Base-by-base conservation (phyloP, 2,888 invertebrate species). In the Marronus borbonicus region DNA sequence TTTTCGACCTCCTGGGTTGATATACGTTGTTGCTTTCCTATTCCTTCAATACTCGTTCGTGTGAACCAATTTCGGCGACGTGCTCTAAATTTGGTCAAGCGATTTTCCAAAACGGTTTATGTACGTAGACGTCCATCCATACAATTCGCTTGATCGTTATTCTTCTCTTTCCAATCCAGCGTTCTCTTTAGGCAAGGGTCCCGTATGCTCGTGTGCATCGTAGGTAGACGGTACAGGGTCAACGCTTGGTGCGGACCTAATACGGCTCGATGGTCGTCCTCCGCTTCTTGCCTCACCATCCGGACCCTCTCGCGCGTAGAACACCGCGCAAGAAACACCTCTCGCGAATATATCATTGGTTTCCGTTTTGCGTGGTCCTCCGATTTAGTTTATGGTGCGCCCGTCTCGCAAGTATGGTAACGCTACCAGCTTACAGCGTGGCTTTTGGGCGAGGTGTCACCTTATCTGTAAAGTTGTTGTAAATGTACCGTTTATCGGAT, bases 181-280 rank as follows among this genome's bases (percentile, higher is more conserved):
- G 66, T 66, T 44, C 66, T 24, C 49, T 66, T 66, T 66, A 66
- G 72, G 72, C 39, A 58, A 17, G 39, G 39, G 31, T 58, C 50
- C 58, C n/a, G 55, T 58, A 17, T 5, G 24, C 55, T 58, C 55
- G 55, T 58, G 55, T 60, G 39, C 17, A 17, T 14, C 72, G 72
- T 72, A 72, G 72, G 72, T 58, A 72, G 72, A 72, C 39, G 58
- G 12, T 72, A 72, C 72, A 72, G 72, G 72, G 72, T 72, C 72
- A 72, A 72, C 72, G 72, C 58, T 72, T 72, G 58, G 36, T 60
- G 58, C 72, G 28, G 36, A 58, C 72, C 72, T 72, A 72, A 72
- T 72, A 72, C 72, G 72, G 72, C 72, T 39, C 55, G 58, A 72
- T 68, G 58, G 58, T 60, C 72, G 72, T 72, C 72, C 72, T 72